Base-by-base conservation (phyloP, 2,797 vertebrate genomes). In the Sitta carolinensis region DNA sequence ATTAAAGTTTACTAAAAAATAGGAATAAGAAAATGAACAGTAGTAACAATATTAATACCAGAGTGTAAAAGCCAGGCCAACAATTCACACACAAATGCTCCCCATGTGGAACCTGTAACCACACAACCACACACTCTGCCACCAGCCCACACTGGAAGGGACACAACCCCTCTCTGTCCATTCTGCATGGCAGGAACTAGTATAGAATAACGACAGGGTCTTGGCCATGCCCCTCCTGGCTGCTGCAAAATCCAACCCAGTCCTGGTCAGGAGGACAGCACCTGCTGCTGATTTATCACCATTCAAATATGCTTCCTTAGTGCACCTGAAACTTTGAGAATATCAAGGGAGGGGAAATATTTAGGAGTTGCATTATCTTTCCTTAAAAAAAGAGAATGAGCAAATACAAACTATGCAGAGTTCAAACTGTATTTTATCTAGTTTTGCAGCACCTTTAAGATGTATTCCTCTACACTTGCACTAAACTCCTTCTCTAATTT, bases 21-120 rank as follows among this genome's bases (percentile, higher is more conserved):
- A 54, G 48, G 9, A n/a, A 62, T n/a, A 38, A n/a, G 32, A 50
- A 82, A 76, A 82, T 3, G 0, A 69, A 43, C 8, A 18, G 13
- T n/a, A 57, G 19, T 13, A 29, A 14, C 7, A 62, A 25, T 38
- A 29, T 22, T n/a, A 43, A 21, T 29, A 43, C 21, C 36, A 55
- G 51, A n/a, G 5, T 15, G 14, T 29, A 57, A 10, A 63, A 76
- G 32, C 13, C 6, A 54, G 25, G 40, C 14, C 34, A 69, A 38
- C 0, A 0, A 51, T 15, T n/a, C 43, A n/a, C 4, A 2, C 8
- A 21, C 3, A 0, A 62, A 16, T 50, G 13, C 5, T 45, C 19
- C 43, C 19, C 10, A 15, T 1, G 1, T 15, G 23, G 50, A 75
- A 36, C 11, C 6, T 3, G 1, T 26, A 13, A 9, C 27, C 32